Conservation (phyloP, 2,888 invertebrate species). For the Phlogophora meticulosa region DNA sequence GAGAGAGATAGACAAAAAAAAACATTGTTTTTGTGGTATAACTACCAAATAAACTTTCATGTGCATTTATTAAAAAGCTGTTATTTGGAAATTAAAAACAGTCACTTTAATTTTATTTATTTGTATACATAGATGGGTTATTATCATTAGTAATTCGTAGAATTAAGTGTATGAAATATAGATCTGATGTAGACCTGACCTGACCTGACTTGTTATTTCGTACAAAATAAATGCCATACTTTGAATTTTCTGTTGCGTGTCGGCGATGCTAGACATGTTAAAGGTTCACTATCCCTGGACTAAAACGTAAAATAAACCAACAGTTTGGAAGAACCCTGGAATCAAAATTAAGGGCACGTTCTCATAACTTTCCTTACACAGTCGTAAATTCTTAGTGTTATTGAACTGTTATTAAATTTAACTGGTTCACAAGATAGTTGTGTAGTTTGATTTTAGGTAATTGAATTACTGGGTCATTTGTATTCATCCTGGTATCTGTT, state of each 20-base stretch:
- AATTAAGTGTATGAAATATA: no score
- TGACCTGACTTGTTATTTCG: no score
- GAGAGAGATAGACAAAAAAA: no score
- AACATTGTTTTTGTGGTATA: no score
- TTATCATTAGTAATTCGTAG: no score
- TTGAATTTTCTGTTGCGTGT: background rate
- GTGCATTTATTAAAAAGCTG: no score
- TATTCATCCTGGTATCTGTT: constrained; percentile 25
- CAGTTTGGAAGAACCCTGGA: background rate
- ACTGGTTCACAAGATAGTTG: constrained; percentile 21
- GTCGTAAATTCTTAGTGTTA: constrained; percentile 6
- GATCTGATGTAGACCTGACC: no score
- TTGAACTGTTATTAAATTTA: constrained; percentile 20
- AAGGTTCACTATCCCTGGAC: background rate
- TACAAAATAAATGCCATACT: no score
- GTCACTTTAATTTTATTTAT: no score
- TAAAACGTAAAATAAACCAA: constrained; percentile 1
- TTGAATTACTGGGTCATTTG: constrained; percentile 27
- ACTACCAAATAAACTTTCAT: no score
- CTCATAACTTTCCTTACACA: constrained; percentile 4
- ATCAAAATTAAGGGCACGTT: constrained; percentile 2
- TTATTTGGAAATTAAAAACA: no score
- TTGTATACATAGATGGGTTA: no score
- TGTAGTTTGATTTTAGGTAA: constrained; percentile 33
- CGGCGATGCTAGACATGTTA: background rate